Conservation (phyloP, 2,797 vertebrate genomes). For the Labroides dimidiatus region DNA sequence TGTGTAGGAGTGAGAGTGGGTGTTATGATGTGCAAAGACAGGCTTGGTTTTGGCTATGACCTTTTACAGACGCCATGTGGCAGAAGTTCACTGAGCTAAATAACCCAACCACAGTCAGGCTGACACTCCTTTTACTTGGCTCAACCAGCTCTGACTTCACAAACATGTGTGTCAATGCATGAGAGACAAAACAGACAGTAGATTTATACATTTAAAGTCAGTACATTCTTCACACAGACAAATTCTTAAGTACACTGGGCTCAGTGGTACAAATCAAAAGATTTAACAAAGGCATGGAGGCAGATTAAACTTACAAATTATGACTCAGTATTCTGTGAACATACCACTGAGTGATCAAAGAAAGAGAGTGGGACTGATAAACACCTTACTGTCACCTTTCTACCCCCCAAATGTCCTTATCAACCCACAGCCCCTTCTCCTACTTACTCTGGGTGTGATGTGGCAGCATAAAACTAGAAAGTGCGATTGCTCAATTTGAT, state of each 20-base stretch:
- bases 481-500: background rate
- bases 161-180: constrained; percentile 23
- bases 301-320: rapidly evolving
- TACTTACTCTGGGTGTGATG: constrained; percentile 20
- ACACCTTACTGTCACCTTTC: constrained; percentile 4
- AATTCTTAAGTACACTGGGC: constrained; percentile 13
- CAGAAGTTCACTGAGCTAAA: constrained; percentile 70
- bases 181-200: constrained; percentile 46
- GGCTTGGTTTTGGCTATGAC: constrained; percentile 74
- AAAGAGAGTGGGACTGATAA: background rate
- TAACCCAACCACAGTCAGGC: constrained; percentile 60
- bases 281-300: too few species aligned
- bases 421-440: constrained; percentile 14
- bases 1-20: constrained; percentile 58
- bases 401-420: constrained; percentile 22
- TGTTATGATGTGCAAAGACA: constrained; percentile 66
- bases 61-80: constrained; percentile 74
- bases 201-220: background rate
- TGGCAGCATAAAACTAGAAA: constrained; percentile 25
- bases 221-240: constrained; percentile 27
- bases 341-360: background rate
- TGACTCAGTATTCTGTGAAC: background rate
- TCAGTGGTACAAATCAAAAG: background rate
- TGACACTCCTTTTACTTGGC: constrained; percentile 56
- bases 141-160: constrained; percentile 53